Base-by-base conservation (phyloP, 2,888 invertebrate genomes). In the Cheilosia grossa region DNA sequence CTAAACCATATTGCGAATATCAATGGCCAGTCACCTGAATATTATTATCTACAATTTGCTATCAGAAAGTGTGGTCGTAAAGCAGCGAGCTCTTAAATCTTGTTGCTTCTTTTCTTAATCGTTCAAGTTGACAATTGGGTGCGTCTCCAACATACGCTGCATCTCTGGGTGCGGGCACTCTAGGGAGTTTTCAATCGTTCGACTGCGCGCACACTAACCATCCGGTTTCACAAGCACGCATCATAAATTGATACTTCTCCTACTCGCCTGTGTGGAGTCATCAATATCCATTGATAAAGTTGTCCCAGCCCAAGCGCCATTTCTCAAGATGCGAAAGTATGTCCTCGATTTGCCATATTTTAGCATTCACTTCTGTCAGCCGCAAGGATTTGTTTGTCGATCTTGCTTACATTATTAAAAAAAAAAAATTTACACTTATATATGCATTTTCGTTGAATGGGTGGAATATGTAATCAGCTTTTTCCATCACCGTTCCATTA, bases 341-440 rank as follows among this genome's bases (percentile, higher is more conserved):
- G 81, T 70, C 81, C 58, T 75, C 70, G 75, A 70, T 82, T 75
- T 56, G 61, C 75, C 56, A 70, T 81, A 70, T 70, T 59, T 70
- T 82, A 40, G 67, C 80, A 81, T 81, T 74, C 80, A 80, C 80
- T 80, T 80, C 54, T 80, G 80, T 73, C 73, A 73, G 73, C 67
- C 59, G 61, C 73, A 80, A 67, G 73, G 80, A 80, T 80, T 80
- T 73, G 59, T 72, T 72, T 53, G 59, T 51, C 27, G 33, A 59
- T 79, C 79, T 66, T 53, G 64, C 40, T 47, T 47, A 19, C 44
- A n/a, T 6, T 5, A 42, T n/a, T 5, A 42, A 44, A n/a, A 6
- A 42, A 49, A 13, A 21, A 51, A 24, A 24, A 13, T 10, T 21
- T 10, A 24, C 51, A 30, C 17, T 61, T 70, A 6, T 24, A 30